Base-by-base conservation (phyloP, 2,113 vertebrate species). In the Illadopsis cleaveri region DNA sequence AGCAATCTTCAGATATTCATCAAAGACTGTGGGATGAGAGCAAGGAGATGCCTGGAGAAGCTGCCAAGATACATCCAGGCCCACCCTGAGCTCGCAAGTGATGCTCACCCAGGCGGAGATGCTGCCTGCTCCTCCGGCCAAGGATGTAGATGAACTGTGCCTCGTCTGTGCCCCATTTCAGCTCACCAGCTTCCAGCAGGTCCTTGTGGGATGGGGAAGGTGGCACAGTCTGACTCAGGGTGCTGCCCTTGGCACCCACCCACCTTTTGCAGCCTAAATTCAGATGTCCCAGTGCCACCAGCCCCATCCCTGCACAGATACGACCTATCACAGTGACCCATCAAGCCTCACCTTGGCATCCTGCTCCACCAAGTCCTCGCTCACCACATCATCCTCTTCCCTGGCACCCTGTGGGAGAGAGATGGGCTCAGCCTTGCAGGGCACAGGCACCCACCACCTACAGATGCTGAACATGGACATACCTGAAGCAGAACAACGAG, bases 81-180 rank as follows among this genome's bases (percentile, higher is more conserved):
- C 69, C 77, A 71, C 15, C 16, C 64, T 0, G 4, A 79, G 45
- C 40, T 65, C 0, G 1, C 50, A 72, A 72, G 65, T 54, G 89
- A 61, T 48, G 65, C 98, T 98, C 82, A 99, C 99, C 99, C 95
- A 99, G 93, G 35, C 94, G 98, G 40, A 99, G 99, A 94, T 99
- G 99, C 89, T 98, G 98, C 92, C 98, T 98, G 94, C 99, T 99
- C 50, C 99, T 98, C 95, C 98, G 99, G 95, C 99, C 99, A 94
- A 99, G 96, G 94, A 99, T 99, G 96, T 98, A 99, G 97, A 99
- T 99, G 98, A 99, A 99, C 96, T 98, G 98, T 65, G 99, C 98
- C 94, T 99, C 99, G 1, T 99, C 99, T 0, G 99, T 99, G 66
- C 99, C 99, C 99, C 99, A 99, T 96, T 99, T 98, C 90, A 98